Evolutionary conservation across 1,140 invertebrate genomes (phyloP), one percentile per base, ranked within the genome.

Genomic region (Chymomyza costata): DNA sequence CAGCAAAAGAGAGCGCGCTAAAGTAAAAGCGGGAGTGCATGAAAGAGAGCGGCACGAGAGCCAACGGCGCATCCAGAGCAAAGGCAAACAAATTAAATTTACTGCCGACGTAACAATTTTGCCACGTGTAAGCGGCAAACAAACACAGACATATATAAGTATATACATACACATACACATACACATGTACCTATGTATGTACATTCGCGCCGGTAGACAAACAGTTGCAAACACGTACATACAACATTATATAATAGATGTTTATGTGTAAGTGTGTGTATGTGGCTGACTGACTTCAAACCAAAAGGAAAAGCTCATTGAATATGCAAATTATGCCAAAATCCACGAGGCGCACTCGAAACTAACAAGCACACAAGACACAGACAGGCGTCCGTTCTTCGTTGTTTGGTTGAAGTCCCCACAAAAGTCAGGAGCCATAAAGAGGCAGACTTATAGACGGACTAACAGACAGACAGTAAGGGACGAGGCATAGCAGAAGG

Each of bases 291-390:
- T n/a, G n/a, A n/a, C n/a, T n/a, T n/a, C n/a, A n/a, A n/a, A n/a
- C n/a, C n/a, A n/a, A n/a, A n/a, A n/a, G n/a, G n/a, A n/a, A 46
- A 60, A 56, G 64, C 67, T 73, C 73, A 78, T 78, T 78, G 73
- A 78, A 80, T 78, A 78, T 78, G 67, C 73, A 78, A 80, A 78
- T 80, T 80, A 78, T 65, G 70, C 73, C 73, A 51, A 76, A 76
- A 76, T 62, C 32, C 32, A 34, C 13, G 32, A 34, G 2, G 32
- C 32, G 8, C 13, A 34, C 32, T 34, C 8, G 21, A 74, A 65
- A 44, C 47, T 59, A 61, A 0, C 1, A 19, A 47, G 5, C 6
- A 6, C 2, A 10, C 0, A 8, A 21, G 10, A 1, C 6, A 13
- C 10, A 16, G 18, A 31, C 11, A 45, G 39, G 46, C 50, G 31